Evolutionary conservation across 2,888 invertebrate species (phyloP).

Genomic region (Oscheius sp.): DNA sequence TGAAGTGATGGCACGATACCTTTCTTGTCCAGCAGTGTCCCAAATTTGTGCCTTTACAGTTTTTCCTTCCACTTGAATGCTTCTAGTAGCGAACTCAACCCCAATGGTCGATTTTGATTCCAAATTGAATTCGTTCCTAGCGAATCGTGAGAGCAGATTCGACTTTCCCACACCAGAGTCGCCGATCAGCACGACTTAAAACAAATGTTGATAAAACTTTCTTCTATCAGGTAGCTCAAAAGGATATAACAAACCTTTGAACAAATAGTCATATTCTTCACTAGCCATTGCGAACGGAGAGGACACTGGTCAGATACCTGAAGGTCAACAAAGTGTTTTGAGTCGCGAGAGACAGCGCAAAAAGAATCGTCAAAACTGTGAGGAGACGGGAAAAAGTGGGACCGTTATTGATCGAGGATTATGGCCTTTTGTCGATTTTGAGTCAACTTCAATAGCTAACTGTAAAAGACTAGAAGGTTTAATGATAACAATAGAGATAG

Average conservation of each 20-base stretch:
- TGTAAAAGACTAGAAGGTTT: no score
- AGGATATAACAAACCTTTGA: slow-evolving; percentile 7
- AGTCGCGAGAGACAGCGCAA: neutral
- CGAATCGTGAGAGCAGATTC: slow-evolving; percentile 19
- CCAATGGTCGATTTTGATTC: slow-evolving; percentile 23
- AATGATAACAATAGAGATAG: no score
- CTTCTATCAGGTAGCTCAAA: neutral
- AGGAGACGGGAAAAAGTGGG: neutral
- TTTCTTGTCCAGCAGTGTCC: slow-evolving; percentile 23
- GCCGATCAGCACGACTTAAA: slow-evolving; percentile 23
- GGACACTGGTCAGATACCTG: neutral
- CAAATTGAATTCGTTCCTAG: slow-evolving; percentile 17
- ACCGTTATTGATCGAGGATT: slow-evolving; percentile 9
- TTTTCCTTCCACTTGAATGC: slow-evolving; percentile 24
- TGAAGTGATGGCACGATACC: slow-evolving; percentile 19
- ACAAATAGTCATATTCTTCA: slow-evolving; percentile 21
- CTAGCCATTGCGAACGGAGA: slow-evolving; percentile 17
- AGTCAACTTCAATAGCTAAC: no score
- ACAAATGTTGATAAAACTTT: neutral
- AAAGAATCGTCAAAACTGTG: neutral
- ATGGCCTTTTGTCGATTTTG: neutral
- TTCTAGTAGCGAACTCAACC: slow-evolving; percentile 21
- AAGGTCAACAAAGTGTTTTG: slow-evolving; percentile 9
- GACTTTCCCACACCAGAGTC: slow-evolving; percentile 25
- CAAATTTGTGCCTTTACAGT: slow-evolving; percentile 22